Evolutionary conservation across 2,113 vertebrate genomes (phyloP).

Genomic region (Xiphophorus hellerii): DNA sequence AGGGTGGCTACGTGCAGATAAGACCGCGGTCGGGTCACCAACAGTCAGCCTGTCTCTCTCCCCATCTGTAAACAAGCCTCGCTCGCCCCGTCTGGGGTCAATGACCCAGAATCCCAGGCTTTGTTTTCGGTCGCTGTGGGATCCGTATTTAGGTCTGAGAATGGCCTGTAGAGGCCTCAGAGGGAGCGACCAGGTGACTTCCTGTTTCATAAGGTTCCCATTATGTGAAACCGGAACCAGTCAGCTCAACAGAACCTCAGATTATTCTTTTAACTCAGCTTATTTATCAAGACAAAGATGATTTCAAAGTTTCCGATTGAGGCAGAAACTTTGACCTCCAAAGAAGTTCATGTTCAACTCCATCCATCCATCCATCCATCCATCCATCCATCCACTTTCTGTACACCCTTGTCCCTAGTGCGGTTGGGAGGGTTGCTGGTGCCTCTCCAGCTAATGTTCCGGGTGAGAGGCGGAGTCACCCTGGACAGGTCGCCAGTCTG

Average conservation of each 20-base stretch:
- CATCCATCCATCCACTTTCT: too few relatives aligned
- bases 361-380: too few relatives aligned
- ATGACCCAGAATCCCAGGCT: constrained; percentile 25
- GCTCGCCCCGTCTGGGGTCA: not conserved
- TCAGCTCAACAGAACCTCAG: not conserved
- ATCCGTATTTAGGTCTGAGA: constrained; percentile 2
- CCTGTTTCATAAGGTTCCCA: not conserved
- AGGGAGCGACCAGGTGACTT: not conserved
- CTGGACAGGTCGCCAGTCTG: too few relatives aligned
- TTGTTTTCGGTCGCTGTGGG: not conserved
- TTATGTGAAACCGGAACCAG: not conserved
- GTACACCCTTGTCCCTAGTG: too few relatives aligned
- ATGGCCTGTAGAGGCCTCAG: constrained; percentile 20
- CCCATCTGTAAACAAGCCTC: constrained; percentile 15
- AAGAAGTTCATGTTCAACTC: too few relatives aligned
- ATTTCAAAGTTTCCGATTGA: too few relatives aligned
- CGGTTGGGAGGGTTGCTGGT: too few relatives aligned
- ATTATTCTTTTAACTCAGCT: too few relatives aligned
- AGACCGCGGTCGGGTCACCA: not conserved
- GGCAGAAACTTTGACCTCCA: too few relatives aligned
- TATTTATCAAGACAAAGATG: too few relatives aligned
- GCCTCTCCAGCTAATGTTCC: too few relatives aligned
- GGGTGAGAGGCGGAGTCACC: too few relatives aligned
- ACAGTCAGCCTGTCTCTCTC: not conserved
- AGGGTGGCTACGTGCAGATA: not conserved